Evolutionary conservation across 1,140 invertebrate genomes (phyloP), one percentile per base, ranked within the genome.

Genomic region (Hycleus phaleratus): DNA sequence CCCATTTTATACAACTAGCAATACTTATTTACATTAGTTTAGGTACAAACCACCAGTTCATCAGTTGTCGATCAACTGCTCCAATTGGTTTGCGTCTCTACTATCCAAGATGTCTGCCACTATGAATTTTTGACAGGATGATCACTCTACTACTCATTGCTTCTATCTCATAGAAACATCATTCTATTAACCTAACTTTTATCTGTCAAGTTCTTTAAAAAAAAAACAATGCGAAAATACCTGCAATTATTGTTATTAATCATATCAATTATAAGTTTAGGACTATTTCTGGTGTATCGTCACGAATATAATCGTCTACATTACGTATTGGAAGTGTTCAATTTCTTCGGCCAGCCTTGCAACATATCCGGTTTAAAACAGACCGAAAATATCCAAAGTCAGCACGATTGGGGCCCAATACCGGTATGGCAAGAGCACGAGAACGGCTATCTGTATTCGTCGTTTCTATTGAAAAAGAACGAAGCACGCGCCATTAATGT

Each of bases 221-320:
- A 32, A 12, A 12, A 24, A 25, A 39, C 9, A 12, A 90, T 89
- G 86, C 82, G 79, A 71, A 88, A 88, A 74, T 89, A 88, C 71
- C 84, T 87, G 62, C 86, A 87, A 72, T 77, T 87, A 49, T 72
- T 82, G 46, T 73, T 90, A 46, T 73, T 85, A 42, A 72, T 87
- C 8, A 77, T 82, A 40, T 85, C 85, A 11, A 65, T 81, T 52
- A 63, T 86, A 7, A 87, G 85, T 70, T 73, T 88, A 24, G 71
- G 83, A n/a, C 80, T 83, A 12, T 75, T 90, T 57, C 71, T 90
- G 3, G 79, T 88, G 60, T 90, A 90, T 67, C 78, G 86, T 44
- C 85, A 89, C 67, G 85, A 90, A 67, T 89, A 90, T 57, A 84
- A 88, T 66, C 80, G 82, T 39, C 73, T 90, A 8, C 78, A 84